phyloP scores from a whole-genome alignment of 1,140 invertebrate genomes.

The Drosophila equinoxialis region DNA sequence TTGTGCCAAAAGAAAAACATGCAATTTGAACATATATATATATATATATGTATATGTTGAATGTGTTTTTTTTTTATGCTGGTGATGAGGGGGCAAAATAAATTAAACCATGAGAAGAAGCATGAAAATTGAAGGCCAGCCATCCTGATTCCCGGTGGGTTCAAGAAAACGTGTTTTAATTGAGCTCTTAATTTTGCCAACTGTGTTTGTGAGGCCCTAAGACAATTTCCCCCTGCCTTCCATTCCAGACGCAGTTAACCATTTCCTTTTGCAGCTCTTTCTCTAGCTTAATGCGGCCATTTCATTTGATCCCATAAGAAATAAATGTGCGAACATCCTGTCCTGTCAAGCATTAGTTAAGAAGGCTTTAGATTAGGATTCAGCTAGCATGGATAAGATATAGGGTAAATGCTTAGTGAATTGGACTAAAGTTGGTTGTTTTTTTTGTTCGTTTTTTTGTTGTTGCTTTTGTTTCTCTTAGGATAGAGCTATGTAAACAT shows the following conservation, averaged over 20 bases:
- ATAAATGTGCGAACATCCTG: slow-evolving; percentile 11
- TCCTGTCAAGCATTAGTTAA: slow-evolving; percentile 8
- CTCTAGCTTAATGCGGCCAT: slow-evolving; percentile 8
- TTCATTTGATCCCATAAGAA: slow-evolving; percentile 13
- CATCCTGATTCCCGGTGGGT: not conserved
- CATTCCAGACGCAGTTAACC: not conserved
- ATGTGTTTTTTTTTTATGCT: not conserved
- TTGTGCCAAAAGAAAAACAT: slow-evolving; percentile 40
- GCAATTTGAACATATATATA: not conserved
- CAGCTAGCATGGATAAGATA: not conserved
- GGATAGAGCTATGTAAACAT: too few relatives aligned
- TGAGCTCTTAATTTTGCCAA: slow-evolving; percentile 20
- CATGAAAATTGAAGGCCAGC: slow-evolving; percentile 1
- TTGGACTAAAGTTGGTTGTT: not conserved
- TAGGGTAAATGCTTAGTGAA: not conserved
- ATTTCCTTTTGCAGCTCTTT: not conserved
- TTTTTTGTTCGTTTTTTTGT: not conserved
- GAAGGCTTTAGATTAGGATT: slow-evolving; percentile 2
- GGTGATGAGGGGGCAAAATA: not conserved
- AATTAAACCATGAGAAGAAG: slow-evolving; percentile 3
- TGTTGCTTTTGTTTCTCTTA: not conserved
- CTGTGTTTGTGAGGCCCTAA: not conserved
- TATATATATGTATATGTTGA: not conserved
- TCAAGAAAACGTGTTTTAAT: slow-evolving; percentile 52
- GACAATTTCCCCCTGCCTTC: not conserved